Conservation (phyloP, 2,797 vertebrate genomes). For the Tangara arthus region DNA sequence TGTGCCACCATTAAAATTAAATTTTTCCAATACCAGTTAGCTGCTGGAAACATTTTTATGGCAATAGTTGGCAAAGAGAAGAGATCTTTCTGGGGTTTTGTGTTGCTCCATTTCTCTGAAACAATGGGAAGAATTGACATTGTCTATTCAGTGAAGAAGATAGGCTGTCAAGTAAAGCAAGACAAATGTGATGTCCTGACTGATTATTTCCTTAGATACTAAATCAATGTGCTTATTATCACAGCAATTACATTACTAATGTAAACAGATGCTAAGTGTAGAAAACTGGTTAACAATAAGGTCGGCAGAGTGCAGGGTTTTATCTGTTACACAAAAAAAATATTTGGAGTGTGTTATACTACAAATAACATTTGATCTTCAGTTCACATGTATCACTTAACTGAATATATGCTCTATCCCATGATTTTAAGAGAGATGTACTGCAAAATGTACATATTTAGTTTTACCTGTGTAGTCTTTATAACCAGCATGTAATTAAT, state of each 20-base stretch:
- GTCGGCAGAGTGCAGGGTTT: neutral
- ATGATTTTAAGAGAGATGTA: neutral
- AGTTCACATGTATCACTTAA: neutral
- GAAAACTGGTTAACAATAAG: constrained; percentile 82
- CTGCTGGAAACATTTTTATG: neutral
- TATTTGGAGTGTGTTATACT: neutral
- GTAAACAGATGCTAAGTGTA: constrained; percentile 89
- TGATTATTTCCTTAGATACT: constrained; percentile 91
- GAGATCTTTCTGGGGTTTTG: neutral
- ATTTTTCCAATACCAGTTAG: neutral
- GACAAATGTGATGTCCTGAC: constrained; percentile 88
- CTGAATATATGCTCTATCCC: neutral
- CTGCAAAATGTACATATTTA: neutral
- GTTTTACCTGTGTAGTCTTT: neutral
- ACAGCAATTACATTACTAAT: constrained; percentile 90
- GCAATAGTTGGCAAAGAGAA: neutral
- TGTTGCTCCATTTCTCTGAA: constrained; percentile 76
- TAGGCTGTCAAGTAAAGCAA: constrained; percentile 89
- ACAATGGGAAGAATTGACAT: constrained; percentile 79
- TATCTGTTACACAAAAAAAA: neutral
- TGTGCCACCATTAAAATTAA: neutral
- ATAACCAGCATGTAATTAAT: neutral
- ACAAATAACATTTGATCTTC: neutral
- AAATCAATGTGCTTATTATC: constrained; percentile 95
- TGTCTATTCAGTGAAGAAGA: constrained; percentile 84